Percentiles rank a stretch among this genome's conserved stretches.
These are phyloP conservation scores for Eretmocerus hayati DNA, from an alignment of 2,888 invertebrate species.

Conservation along the genomic window DNA sequence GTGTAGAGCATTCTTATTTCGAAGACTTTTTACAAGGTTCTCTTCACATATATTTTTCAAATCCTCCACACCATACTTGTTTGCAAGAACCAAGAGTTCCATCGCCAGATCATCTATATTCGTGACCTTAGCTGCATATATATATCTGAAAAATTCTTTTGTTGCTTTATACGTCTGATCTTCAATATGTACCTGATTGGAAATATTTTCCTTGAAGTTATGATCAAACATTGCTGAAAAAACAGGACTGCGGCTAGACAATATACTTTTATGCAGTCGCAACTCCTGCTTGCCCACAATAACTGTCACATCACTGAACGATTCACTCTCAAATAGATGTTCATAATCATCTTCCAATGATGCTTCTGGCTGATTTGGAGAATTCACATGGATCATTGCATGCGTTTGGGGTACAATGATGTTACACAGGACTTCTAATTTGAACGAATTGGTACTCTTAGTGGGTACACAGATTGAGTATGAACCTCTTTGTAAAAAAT, in stretches of 20 bases:
- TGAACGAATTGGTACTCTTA: too few relatives aligned
- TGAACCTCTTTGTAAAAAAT: too few relatives aligned
- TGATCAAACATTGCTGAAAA: not conserved
- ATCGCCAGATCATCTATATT: not conserved
- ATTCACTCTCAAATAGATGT: not conserved
- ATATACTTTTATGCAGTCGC: not conserved
- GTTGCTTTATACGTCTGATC: not conserved
- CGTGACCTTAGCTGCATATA: not conserved
- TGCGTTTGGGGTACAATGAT: too few relatives aligned
- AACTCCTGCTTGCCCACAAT: not conserved
- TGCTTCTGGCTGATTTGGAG: too few relatives aligned
- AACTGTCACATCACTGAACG: not conserved
- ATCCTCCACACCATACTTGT: not conserved
- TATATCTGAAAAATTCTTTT: not conserved
- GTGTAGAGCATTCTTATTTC: too few relatives aligned
- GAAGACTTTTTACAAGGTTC: not conserved
- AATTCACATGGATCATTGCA: too few relatives aligned
- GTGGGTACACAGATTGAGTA: too few relatives aligned
- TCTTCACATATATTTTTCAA: not conserved
- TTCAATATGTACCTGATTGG: not conserved
- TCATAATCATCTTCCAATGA: too few relatives aligned
- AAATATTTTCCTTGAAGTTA: not conserved
- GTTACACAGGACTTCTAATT: too few relatives aligned
- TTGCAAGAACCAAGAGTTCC: not conserved
- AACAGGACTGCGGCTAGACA: not conserved